phyloP scores from a whole-genome alignment of 2,113 vertebrate species.

The Seriola rivoliana region DNA sequence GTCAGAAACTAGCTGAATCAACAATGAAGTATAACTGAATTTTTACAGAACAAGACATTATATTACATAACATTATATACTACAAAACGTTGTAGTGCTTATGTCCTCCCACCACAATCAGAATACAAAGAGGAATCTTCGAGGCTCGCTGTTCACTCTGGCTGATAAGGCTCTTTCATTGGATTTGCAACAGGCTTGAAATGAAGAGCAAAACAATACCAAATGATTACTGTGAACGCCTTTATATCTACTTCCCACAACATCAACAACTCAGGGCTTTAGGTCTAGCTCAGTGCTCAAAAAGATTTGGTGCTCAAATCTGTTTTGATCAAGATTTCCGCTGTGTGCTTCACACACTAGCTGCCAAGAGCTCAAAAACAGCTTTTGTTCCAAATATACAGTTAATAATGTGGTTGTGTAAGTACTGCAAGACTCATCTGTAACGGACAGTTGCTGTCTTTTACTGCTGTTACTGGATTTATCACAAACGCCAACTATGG shows the following conservation, averaged over 20 bases:
- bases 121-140: conserved; percentile 14
- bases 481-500: background rate
- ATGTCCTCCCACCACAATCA: conserved; percentile 10
- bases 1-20: background rate
- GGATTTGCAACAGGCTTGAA: conserved; percentile 47
- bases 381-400: conserved; percentile 31
- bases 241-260: conserved; percentile 39
- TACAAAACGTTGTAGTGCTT: background rate
- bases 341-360: background rate
- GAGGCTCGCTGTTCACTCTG: conserved; percentile 13
- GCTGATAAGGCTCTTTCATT: conserved; percentile 18
- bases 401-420: background rate
- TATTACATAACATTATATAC: accelerated
- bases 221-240: conserved; percentile 50
- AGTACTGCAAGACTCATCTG: conserved; percentile 20
- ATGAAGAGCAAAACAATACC: conserved; percentile 46
- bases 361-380: conserved; percentile 41
- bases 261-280: conserved; percentile 49
- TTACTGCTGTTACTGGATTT: conserved; percentile 7
- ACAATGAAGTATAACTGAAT: background rate
- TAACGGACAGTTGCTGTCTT: background rate
- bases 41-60: background rate
- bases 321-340: conserved; percentile 44
- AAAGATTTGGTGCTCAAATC: conserved; percentile 56
- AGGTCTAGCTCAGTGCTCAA: conserved; percentile 27